These are phyloP conservation scores for Anolis carolinensis DNA, from an alignment of 2,113 vertebrate species.

Conservation along the genomic window DNA sequence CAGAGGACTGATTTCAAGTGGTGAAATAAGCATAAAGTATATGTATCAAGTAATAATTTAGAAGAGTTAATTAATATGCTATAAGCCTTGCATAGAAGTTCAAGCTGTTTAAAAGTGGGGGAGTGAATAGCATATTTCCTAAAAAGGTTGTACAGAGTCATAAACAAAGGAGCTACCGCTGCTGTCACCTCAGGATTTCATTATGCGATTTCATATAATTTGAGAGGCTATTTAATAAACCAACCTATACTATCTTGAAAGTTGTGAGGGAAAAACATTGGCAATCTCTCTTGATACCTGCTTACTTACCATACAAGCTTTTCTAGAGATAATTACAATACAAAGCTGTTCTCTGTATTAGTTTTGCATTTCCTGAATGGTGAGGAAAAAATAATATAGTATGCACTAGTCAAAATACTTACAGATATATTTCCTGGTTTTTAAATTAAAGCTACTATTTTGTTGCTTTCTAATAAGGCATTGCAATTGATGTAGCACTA, in stretches of 20 bases:
- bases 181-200: background rate
- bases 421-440: background rate
- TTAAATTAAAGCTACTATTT: background rate
- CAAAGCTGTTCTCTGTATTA: background rate
- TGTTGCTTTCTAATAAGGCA: background rate
- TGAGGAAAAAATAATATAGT: no score
- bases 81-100: background rate
- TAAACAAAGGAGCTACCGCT: background rate
- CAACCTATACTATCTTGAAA: background rate
- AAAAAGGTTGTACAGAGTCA: background rate
- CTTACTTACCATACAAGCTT: no score
- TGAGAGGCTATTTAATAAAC: no score
- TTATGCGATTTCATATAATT: no score
- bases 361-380: background rate
- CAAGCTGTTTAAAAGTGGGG: background rate
- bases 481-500: background rate
- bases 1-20: background rate
- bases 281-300: no score
- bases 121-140: background rate
- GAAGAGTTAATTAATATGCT: background rate
- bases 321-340: background rate
- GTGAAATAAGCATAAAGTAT: background rate
- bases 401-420: background rate
- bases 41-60: background rate
- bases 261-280: background rate